Percentiles rank a stretch among this genome's conserved stretches.
phyloP scores from a whole-genome alignment of 2,797 vertebrate species.

The Mionectes olivaceus region DNA sequence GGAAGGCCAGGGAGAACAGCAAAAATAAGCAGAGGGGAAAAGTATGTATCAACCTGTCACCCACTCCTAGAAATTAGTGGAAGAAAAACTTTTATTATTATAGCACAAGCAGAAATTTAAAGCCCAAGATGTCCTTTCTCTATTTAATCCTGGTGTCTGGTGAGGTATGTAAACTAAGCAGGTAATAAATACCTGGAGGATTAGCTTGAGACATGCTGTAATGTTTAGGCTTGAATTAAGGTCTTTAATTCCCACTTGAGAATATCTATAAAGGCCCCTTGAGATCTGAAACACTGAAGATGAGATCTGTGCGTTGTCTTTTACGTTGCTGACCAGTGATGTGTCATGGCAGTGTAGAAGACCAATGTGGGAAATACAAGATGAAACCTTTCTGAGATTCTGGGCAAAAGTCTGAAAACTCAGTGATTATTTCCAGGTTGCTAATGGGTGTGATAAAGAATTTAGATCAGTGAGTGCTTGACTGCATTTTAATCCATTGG shows the following conservation, averaged over 20 bases:
- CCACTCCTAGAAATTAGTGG: background rate
- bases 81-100: background rate
- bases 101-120: background rate
- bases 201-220: background rate
- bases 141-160: background rate
- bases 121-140: background rate
- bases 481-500: background rate
- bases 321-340: accelerated
- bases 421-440: background rate
- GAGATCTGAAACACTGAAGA: background rate
- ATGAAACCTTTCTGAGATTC: background rate
- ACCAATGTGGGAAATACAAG: background rate
- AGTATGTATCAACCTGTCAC: background rate
- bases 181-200: background rate
- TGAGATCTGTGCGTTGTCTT: background rate
- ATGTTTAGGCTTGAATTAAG: background rate
- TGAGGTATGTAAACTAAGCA: background rate
- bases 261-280: background rate
- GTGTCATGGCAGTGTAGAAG: background rate
- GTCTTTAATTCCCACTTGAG: background rate
- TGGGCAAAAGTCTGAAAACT: background rate
- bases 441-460: background rate
- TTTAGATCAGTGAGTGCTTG: background rate
- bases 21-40: background rate
- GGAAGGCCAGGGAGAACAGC: background rate